Base-by-base conservation (phyloP, 2,113 vertebrate species). In the Neotoma lepida region DNA sequence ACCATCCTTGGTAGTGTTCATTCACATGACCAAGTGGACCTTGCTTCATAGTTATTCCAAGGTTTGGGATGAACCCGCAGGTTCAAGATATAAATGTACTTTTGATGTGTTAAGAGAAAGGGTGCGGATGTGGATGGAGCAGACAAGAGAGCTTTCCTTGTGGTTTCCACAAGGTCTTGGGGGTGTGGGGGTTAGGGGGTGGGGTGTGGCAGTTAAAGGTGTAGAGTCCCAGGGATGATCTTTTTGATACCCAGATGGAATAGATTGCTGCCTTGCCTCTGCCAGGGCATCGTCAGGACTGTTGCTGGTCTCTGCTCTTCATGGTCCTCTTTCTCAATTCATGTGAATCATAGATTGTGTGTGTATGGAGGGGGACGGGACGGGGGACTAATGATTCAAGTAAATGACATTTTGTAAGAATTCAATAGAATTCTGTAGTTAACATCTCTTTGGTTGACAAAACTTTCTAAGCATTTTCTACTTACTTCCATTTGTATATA, bases 371-470 rank as follows among this genome's bases (percentile, higher is more conserved):
- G 56, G 51, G 24, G 7, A 82, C 14, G 51, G 51, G 51, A 51
- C 12, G 3, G 58, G 18, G 22, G 28, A 9, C n/a, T 24, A 14
- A 91, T 81, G 84, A 56, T 94, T 56, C 82, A 0, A 81, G 81
- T n/a, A 80, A 94, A 58, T 44, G 26, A 74, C 56, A 6, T 97
- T 97, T 95, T 97, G 82, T 80, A 88, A 94, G 58, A 93, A 88
- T 93, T 20, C 28, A 89, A 8, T 49, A 84, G 61, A 89, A 91
- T 39, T 39, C 28, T 68, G 94, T 71, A 97, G 88, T 81, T 1
- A 0, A 94, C 97, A 78, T 64, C 93, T 63, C 92, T 95, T 97
- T 95, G 63, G 56, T 4, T 15, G 3, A 0, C 73, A 28, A 90
- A 81, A 93, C 91, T 97, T 96, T 63, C 92, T 81, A 96, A 86